Percentiles rank a stretch among this genome's conserved stretches.
Conservation (phyloP, 2,797 vertebrate genomes). For the Tangara arthus region DNA sequence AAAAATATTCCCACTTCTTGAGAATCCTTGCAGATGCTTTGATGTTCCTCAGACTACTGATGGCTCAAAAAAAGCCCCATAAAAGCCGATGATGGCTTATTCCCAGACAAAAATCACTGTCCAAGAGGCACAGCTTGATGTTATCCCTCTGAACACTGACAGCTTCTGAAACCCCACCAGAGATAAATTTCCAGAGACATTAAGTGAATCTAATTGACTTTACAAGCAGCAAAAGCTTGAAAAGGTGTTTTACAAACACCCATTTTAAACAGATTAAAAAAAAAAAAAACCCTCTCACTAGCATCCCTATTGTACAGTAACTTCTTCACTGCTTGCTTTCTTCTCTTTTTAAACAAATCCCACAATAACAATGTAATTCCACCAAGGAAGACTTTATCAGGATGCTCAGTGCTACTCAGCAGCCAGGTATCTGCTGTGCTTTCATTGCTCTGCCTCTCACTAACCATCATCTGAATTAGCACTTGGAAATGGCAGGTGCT, state of each 20-base stretch:
- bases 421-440: background rate
- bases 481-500: constrained; percentile 6
- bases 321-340: background rate
- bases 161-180: constrained; percentile 3
- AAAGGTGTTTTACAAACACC: constrained; percentile 3
- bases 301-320: background rate
- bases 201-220: constrained; percentile 30
- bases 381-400: background rate
- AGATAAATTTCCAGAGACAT: background rate
- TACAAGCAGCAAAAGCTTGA: background rate
- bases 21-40: constrained; percentile 6
- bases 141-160: background rate
- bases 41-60: constrained; percentile 12
- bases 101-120: background rate
- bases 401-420: background rate
- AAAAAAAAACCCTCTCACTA: background rate
- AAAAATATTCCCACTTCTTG: background rate
- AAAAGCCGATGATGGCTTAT: background rate
- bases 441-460: background rate
- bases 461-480: background rate
- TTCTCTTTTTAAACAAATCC: background rate
- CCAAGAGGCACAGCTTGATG: background rate
- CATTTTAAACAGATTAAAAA: background rate
- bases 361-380: background rate
- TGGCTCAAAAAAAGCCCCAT: background rate